Evolutionary conservation across 2,797 vertebrate genomes (phyloP).

Genomic region (Diceros bicornis): DNA sequence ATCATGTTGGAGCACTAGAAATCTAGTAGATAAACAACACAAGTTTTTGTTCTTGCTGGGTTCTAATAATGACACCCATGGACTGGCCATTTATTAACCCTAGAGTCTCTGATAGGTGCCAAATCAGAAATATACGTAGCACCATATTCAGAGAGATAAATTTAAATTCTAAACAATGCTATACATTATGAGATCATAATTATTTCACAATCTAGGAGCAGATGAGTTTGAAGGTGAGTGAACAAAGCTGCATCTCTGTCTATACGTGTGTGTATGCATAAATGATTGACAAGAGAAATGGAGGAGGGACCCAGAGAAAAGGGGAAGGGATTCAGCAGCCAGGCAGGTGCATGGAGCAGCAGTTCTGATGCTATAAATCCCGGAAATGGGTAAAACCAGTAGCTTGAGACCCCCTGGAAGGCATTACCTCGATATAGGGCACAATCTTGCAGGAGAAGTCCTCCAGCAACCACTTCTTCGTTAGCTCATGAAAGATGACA

Average conservation of each 20-base stretch:
- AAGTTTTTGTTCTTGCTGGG: background rate
- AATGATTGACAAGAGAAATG: background rate
- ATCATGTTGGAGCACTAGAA: slow-evolving; percentile 18
- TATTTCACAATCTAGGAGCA: background rate
- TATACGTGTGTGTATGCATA: background rate
- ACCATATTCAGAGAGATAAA: background rate
- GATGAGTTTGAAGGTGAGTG: slow-evolving; percentile 17
- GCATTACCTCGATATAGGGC: slow-evolving; percentile 97
- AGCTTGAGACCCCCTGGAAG: background rate
- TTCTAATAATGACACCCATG: background rate
- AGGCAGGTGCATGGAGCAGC: background rate
- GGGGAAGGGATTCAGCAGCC: background rate
- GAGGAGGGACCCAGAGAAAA: background rate
- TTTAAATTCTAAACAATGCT: slow-evolving; percentile 29
- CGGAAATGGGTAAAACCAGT: background rate
- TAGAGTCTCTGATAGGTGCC: slow-evolving; percentile 13
- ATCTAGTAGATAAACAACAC: background rate
- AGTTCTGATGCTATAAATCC: background rate
- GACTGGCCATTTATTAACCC: background rate
- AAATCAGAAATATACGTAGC: background rate
- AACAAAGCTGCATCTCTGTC: background rate
- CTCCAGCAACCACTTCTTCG: slow-evolving; percentile 97
- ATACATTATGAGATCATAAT: background rate
- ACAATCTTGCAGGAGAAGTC: slow-evolving; percentile 98
- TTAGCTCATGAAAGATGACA: slow-evolving; percentile 96